Percentiles rank a stretch among this genome's conserved stretches.
These are phyloP conservation scores for Campylorhamphus procurvoides DNA, from an alignment of 2,113 vertebrate genomes.

Conservation along the genomic window DNA sequence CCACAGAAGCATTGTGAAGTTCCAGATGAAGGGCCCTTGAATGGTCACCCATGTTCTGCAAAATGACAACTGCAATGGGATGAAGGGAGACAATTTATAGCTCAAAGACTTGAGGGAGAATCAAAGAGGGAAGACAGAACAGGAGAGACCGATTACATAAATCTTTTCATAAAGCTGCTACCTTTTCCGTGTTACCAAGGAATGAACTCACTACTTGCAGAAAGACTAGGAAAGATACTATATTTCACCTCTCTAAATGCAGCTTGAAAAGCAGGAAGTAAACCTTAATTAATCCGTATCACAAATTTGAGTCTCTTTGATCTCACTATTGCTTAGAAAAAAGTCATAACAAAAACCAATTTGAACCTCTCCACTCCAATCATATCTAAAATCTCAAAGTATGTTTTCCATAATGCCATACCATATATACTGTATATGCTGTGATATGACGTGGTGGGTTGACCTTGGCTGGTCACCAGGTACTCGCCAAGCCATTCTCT, in stretches of 20 bases:
- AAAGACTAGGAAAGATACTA: neutral
- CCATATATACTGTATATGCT: neutral
- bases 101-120: neutral
- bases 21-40: neutral
- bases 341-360: neutral
- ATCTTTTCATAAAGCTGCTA: neutral
- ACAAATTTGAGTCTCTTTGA: neutral
- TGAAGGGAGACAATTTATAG: neutral
- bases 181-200: neutral
- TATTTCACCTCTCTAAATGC: neutral
- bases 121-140: neutral
- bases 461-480: neutral
- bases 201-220: neutral
- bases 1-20: neutral
- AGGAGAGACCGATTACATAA: neutral
- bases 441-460: neutral
- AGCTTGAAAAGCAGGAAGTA: neutral
- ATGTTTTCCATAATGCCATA: neutral
- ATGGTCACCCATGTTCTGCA: rapidly evolving
- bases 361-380: neutral
- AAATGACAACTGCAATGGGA: neutral
- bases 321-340: neutral
- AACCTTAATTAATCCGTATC: neutral
- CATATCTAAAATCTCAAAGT: neutral
- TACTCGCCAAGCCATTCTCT: neutral